phyloP scores from a whole-genome alignment of 2,797 vertebrate genomes.

The Argentina silus region DNA sequence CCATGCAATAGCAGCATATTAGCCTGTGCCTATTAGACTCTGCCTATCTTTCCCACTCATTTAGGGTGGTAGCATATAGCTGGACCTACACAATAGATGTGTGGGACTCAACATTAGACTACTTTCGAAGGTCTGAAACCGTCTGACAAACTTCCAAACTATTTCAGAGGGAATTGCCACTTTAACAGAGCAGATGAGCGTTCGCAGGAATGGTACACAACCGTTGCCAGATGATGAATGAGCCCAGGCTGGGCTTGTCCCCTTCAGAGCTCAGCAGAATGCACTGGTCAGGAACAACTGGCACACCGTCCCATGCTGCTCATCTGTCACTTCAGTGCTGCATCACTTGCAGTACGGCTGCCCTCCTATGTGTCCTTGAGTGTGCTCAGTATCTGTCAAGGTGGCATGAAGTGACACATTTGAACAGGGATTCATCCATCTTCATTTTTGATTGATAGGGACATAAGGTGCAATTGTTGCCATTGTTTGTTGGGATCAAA shows the following conservation, averaged over 20 bases:
- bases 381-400: slow-evolving; percentile 62
- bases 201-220: neutral
- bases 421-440: slow-evolving; percentile 21
- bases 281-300: slow-evolving; percentile 58
- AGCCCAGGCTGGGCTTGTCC: slow-evolving; percentile 48
- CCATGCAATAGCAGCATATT: no score
- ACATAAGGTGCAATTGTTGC: neutral
- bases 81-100: no score
- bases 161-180: no score
- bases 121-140: no score
- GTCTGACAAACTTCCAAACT: no score
- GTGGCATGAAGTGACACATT: slow-evolving; percentile 32
- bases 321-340: slow-evolving; percentile 46
- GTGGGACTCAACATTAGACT: no score
- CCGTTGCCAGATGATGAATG: slow-evolving; percentile 64
- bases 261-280: slow-evolving; percentile 44
- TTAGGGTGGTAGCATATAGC: no score
- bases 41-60: no score
- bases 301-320: slow-evolving; percentile 52
- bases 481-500: slow-evolving; percentile 1
- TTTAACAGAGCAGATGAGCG: no score
- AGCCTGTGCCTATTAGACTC: no score
- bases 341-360: neutral
- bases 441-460: slow-evolving; percentile 19
- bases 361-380: slow-evolving; percentile 47